Percentiles rank a stretch among this genome's conserved stretches.
These are phyloP conservation scores for Clarias magur DNA, from an alignment of 2,113 vertebrate genomes.

Conservation along the genomic window DNA sequence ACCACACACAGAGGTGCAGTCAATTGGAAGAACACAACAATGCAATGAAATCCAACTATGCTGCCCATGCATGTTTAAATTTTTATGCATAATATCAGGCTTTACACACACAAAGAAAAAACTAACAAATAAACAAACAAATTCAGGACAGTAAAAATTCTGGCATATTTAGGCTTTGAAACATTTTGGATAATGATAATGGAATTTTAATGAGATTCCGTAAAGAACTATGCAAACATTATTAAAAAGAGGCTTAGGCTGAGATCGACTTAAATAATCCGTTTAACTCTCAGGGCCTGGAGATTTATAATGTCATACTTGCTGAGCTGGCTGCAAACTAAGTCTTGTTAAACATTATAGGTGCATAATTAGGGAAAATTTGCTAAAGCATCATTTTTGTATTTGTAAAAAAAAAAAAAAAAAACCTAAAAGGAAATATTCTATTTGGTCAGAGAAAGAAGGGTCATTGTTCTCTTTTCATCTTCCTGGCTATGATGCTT, in stretches of 20 bases:
- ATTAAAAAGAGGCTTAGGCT: neutral
- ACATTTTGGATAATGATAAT: neutral
- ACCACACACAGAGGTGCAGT: neutral
- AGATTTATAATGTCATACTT: neutral
- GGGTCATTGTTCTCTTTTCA: neutral
- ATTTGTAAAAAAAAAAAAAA: neutral
- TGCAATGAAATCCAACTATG: neutral
- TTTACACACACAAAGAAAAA: neutral
- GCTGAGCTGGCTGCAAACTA: neutral
- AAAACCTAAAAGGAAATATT: neutral
- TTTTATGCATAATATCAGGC: neutral
- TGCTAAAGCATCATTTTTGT: neutral
- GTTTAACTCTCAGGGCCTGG: neutral
- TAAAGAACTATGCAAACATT: neutral
- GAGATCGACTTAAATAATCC: neutral
- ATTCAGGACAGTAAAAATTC: neutral
- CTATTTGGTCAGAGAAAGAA: neutral
- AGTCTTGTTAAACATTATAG: neutral
- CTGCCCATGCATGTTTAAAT: neutral
- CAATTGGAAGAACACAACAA: neutral
- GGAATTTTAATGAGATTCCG: neutral
- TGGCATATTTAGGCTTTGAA: neutral
- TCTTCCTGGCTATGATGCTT: neutral
- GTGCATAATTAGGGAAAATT: neutral
- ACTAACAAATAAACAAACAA: neutral